A percentile compares a stretch with the other conserved stretches of the same genome.
These are phyloP conservation scores for Merodon equestris DNA, from an alignment of 2,888 invertebrate species.

Conservation along the genomic window DNA sequence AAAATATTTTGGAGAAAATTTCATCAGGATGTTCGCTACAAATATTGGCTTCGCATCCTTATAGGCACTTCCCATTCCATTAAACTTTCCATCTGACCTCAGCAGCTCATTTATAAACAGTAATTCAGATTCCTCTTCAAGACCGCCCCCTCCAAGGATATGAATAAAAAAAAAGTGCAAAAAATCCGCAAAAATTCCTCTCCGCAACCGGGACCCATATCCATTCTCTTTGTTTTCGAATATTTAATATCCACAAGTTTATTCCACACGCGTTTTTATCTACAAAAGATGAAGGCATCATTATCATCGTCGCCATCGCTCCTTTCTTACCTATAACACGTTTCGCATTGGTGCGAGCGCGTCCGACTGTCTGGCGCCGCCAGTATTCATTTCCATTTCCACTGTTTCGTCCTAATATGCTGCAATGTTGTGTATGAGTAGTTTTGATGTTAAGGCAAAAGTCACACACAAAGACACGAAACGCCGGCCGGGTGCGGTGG, in stretches of 20 bases:
- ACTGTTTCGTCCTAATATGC: conserved; percentile 49
- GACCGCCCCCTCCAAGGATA: neutral
- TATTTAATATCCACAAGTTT: conserved; percentile 61
- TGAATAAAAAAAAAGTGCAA: neutral
- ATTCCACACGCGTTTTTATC: conserved; percentile 61
- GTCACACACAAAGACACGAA: conserved; percentile 32
- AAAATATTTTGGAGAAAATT: no score
- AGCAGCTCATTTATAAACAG: neutral
- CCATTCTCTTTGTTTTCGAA: conserved; percentile 37
- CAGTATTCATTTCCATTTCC: conserved; percentile 57
- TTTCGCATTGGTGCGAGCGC: conserved; percentile 59
- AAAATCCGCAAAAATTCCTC: no score
- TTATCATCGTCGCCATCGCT: conserved; percentile 58
- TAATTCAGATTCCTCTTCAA: conserved; percentile 2
- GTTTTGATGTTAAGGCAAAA: conserved; percentile 40
- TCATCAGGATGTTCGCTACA: no score
- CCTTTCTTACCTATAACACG: conserved; percentile 67
- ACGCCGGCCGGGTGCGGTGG: neutral
- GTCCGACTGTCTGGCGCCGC: conserved; percentile 66
- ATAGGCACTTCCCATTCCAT: no score
- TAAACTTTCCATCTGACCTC: neutral
- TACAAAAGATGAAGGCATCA: conserved; percentile 59
- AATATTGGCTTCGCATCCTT: no score
- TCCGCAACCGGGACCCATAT: no score
- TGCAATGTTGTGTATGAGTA: conserved; percentile 41